phyloP scores from a whole-genome alignment of 2,888 invertebrate species.

The Phragmatobia fuliginosa region DNA sequence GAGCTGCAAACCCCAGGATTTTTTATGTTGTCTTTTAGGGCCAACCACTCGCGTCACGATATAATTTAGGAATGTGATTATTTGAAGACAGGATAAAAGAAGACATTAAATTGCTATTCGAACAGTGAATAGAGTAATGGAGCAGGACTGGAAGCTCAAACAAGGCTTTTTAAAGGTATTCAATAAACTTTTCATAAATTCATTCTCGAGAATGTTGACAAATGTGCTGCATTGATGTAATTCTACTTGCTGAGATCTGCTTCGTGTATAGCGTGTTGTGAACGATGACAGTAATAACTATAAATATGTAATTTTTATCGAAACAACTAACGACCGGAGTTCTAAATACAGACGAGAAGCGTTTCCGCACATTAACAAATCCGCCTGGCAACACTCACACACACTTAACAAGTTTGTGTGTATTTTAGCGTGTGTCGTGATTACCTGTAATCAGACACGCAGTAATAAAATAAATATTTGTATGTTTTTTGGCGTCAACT shows the following conservation, averaged over 20 bases:
- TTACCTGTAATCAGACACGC: slow-evolving; percentile 7
- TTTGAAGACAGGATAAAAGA: background rate
- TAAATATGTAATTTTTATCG: background rate
- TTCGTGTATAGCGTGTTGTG: background rate
- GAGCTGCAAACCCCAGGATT: background rate
- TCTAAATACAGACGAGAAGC: background rate
- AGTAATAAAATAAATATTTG: slow-evolving; percentile 7
- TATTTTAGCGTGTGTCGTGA: background rate
- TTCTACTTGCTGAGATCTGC: too few relatives aligned
- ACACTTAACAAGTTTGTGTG: slow-evolving; percentile 2
- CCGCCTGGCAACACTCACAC: background rate
- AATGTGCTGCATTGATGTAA: background rate
- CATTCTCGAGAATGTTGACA: background rate
- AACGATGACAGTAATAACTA: background rate
- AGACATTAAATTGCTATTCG: too few relatives aligned
- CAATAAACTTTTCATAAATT: background rate
- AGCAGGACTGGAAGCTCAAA: background rate
- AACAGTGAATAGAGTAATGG: background rate
- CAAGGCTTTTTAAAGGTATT: background rate
- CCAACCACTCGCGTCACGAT: too few relatives aligned
- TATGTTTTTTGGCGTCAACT: background rate
- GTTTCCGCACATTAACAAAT: background rate
- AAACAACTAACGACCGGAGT: background rate
- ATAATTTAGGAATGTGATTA: too few relatives aligned
- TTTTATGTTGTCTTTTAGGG: too few relatives aligned